Conservation (phyloP, 30 jellyfish, hydroid and myxozoan species). For the Turritopsis dohrnii region DNA sequence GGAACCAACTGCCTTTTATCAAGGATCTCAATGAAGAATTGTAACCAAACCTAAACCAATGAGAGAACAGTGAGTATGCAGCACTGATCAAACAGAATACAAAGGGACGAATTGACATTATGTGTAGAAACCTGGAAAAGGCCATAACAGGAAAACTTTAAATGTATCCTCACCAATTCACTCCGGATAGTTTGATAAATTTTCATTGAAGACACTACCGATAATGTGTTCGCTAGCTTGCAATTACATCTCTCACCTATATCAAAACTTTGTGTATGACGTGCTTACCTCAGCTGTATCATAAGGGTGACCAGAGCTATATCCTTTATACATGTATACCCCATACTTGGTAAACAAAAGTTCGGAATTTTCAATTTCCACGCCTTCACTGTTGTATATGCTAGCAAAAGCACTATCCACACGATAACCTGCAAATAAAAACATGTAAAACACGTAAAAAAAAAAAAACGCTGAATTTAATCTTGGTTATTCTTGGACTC, state of each 20-base stretch:
- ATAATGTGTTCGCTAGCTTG: too few relatives aligned
- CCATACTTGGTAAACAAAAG: constrained; percentile 68
- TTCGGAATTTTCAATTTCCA: constrained; percentile 74
- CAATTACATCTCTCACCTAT: too few relatives aligned
- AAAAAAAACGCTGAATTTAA: background rate
- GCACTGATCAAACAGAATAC: too few relatives aligned
- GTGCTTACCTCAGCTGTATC: constrained; percentile 78
- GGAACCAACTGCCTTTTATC: constrained; percentile 44
- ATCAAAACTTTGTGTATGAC: too few relatives aligned
- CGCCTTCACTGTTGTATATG: constrained; percentile 42
- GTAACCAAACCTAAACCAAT: constrained; percentile 68
- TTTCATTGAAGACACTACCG: too few relatives aligned
- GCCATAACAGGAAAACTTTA: too few relatives aligned
- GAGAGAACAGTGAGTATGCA: too few relatives aligned
- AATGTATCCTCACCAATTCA: too few relatives aligned
- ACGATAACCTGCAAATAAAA: constrained; percentile 42
- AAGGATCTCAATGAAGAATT: constrained; percentile 38
- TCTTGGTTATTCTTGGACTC: background rate
- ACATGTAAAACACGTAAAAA: background rate
- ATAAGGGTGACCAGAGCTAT: constrained; percentile 78
- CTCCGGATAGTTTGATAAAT: too few relatives aligned
- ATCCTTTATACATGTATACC: constrained; percentile 44
- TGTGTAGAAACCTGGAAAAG: too few relatives aligned
- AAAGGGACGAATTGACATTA: too few relatives aligned
- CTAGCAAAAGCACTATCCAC: constrained; percentile 62